These are phyloP conservation scores for Poecile montanus DNA, from an alignment of 2,797 vertebrate species.

Conservation along the genomic window DNA sequence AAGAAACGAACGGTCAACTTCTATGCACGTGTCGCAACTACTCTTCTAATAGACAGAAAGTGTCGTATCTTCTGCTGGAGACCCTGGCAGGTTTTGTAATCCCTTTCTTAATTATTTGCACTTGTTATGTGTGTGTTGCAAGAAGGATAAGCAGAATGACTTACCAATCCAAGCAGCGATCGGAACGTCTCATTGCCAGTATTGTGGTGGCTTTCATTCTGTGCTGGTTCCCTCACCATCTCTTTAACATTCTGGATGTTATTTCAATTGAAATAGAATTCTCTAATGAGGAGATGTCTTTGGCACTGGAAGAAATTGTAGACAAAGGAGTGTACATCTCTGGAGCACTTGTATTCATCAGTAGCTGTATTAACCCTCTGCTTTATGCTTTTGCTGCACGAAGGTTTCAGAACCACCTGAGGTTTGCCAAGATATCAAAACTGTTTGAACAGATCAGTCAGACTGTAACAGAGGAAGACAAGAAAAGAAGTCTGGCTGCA, in stretches of 20 bases:
- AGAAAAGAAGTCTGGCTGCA: neutral
- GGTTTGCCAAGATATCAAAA: constrained; percentile 81
- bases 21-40: constrained; percentile 78
- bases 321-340: constrained; percentile 70
- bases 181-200: constrained; percentile 81
- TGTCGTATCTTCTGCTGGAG: constrained; percentile 80
- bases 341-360: constrained; percentile 85
- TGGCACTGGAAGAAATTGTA: constrained; percentile 55
- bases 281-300: neutral
- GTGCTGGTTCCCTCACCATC: constrained; percentile 88
- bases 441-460: constrained; percentile 86
- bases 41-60: constrained; percentile 70
- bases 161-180: constrained; percentile 81
- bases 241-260: constrained; percentile 81
- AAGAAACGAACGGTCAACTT: neutral
- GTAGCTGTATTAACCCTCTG: constrained; percentile 86
- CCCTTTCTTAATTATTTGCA: constrained; percentile 81
- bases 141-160: constrained; percentile 84
- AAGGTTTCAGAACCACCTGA: constrained; percentile 80
- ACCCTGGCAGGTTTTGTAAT: constrained; percentile 84
- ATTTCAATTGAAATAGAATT: constrained; percentile 57
- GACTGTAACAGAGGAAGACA: constrained; percentile 60
- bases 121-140: constrained; percentile 83
- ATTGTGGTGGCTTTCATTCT: constrained; percentile 82
- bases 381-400: constrained; percentile 88